A percentile compares a stretch with the other conserved stretches of the same genome.
Evolutionary conservation across 2,797 vertebrate genomes (phyloP).

Genomic region (Champsocephalus esox): DNA sequence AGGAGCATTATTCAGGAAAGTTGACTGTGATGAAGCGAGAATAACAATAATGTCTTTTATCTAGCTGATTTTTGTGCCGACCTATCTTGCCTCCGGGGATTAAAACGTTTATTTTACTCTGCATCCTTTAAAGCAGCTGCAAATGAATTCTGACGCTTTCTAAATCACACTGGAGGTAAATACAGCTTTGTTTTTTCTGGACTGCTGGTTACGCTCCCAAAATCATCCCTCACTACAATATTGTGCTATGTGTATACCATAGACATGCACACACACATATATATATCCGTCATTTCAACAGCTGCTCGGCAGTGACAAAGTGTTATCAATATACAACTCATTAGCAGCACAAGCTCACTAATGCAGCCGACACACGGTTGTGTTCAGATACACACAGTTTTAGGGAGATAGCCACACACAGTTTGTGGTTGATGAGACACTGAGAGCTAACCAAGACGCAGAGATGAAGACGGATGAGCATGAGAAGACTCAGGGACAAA

Average conservation of each 20-base stretch:
- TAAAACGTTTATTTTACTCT: not conserved
- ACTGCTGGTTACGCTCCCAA: not conserved
- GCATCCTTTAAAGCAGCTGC: constrained; percentile 1
- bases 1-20: not conserved
- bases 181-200: constrained; percentile 16
- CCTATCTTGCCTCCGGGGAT: not conserved
- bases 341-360: constrained; percentile 37
- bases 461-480: constrained; percentile 43
- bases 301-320: constrained; percentile 53
- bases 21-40: not conserved
- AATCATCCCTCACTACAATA: constrained; percentile 32
- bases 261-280: constrained; percentile 3
- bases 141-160: not conserved
- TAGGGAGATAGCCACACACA: not conserved
- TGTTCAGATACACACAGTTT: not conserved
- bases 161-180: constrained; percentile 9
- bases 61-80: not conserved
- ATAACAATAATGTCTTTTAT: not conserved
- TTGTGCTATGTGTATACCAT: not conserved
- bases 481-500: constrained; percentile 4
- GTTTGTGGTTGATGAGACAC: constrained; percentile 31
- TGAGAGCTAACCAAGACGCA: constrained; percentile 15
- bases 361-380: constrained; percentile 11
- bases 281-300: constrained; percentile 49
- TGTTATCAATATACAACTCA: constrained; percentile 39